These are phyloP conservation scores for Onychomys torridus DNA, from an alignment of 2,797 vertebrate genomes.

Conservation along the genomic window DNA sequence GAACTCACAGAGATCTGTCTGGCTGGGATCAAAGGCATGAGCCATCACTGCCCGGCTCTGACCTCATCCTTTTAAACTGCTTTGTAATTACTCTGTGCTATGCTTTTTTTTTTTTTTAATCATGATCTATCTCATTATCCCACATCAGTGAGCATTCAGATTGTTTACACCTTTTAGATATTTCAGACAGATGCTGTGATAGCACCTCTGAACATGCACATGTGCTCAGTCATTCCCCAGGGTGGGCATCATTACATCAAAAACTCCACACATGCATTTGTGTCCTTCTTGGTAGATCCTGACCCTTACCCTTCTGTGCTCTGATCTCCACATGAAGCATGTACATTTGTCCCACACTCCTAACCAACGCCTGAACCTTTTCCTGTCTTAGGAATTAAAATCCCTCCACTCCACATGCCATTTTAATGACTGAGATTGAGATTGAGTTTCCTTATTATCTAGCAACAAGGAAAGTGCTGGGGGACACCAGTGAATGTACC, in stretches of 20 bases:
- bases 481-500: neutral
- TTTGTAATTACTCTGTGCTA: neutral
- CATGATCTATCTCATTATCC: neutral
- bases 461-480: neutral
- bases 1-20: too few species aligned
- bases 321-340: neutral
- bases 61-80: neutral
- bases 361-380: conserved; percentile 22
- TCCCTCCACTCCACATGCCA: conserved; percentile 1
- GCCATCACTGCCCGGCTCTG: too few species aligned
- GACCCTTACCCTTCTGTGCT: neutral
- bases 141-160: neutral
- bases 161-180: neutral
- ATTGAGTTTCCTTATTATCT: conserved; percentile 40
- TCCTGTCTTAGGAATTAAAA: neutral
- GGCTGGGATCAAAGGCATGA: too few species aligned
- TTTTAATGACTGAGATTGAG: conserved; percentile 48
- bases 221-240: neutral
- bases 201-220: neutral
- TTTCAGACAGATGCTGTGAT: neutral
- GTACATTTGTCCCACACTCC: neutral
- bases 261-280: accelerated
- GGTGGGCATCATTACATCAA: neutral
- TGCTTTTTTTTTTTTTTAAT: neutral
- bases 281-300: neutral